phyloP scores from a whole-genome alignment of 1,140 invertebrate species.

The Plutomurus gul region DNA sequence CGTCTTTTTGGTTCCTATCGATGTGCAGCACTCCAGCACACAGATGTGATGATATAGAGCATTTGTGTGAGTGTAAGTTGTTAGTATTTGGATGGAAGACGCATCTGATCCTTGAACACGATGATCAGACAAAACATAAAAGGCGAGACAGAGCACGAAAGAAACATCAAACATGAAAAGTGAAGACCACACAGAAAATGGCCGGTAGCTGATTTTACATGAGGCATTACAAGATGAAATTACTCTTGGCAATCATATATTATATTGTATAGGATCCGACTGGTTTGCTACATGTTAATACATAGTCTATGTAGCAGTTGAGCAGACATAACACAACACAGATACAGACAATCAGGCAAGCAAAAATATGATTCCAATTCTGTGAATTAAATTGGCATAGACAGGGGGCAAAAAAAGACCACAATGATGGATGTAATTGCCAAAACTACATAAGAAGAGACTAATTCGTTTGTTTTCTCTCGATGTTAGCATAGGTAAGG shows the following conservation, averaged over 20 bases:
- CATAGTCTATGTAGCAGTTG: no score
- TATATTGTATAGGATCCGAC: no score
- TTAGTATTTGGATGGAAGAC: not conserved
- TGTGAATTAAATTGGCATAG: not conserved
- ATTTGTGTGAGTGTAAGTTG: no score
- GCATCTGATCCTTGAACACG: not conserved
- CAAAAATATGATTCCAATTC: not conserved
- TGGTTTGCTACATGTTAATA: no score
- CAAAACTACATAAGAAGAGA: not conserved
- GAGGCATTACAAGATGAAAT: not conserved
- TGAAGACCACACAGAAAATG: conserved; percentile 12
- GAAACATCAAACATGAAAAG: conserved; percentile 21
- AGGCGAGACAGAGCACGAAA: not conserved
- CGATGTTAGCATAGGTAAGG: not conserved
- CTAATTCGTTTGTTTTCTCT: conserved; percentile 6
- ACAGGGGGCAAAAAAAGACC: not conserved
- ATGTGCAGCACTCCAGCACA: no score
- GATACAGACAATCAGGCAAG: no score
- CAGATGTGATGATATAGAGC: no score
- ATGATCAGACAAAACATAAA: not conserved
- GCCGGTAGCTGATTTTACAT: conserved; percentile 8
- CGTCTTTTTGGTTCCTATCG: no score
- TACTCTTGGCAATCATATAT: no score
- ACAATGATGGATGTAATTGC: conserved; percentile 12
- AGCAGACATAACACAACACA: no score